Evolutionary conservation across 2,888 invertebrate genomes (phyloP).

Genomic region (Diloba caeruleocephala): DNA sequence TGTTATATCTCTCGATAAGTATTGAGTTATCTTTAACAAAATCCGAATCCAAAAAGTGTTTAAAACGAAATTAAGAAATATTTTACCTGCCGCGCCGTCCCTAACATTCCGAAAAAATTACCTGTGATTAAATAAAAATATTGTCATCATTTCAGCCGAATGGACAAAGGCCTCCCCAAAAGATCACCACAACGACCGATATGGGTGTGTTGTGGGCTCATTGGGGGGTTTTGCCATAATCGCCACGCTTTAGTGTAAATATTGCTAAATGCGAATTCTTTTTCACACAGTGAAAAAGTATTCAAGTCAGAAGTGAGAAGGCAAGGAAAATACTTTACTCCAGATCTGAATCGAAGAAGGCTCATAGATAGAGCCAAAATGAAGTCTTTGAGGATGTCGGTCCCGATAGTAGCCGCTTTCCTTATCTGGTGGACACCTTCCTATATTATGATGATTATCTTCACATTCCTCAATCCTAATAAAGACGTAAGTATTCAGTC

Average conservation of each 20-base stretch:
- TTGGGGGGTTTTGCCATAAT: no score
- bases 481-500: slow-evolving; percentile 92
- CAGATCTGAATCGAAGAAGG: slow-evolving; percentile 91
- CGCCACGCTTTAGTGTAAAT: slow-evolving; percentile 14
- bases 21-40: slow-evolving; percentile 5
- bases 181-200: no score
- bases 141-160: no score
- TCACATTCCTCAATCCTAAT: slow-evolving; percentile 93
- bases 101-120: no score
- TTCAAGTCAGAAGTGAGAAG: slow-evolving; percentile 89
- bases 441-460: slow-evolving; percentile 94
- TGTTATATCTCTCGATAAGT: background rate
- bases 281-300: slow-evolving; percentile 91
- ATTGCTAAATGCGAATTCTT: slow-evolving; percentile 18
- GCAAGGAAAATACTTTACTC: slow-evolving; percentile 84
- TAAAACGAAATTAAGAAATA: slow-evolving; percentile 17
- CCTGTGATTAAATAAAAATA: no score
- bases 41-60: slow-evolving; percentile 14
- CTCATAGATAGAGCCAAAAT: slow-evolving; percentile 94
- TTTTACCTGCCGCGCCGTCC: no score
- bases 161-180: no score
- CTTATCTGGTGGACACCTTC: slow-evolving; percentile 96
- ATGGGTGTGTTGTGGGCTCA: no score
- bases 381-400: slow-evolving; percentile 93
- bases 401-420: slow-evolving; percentile 94